Evolutionary conservation across 2,888 invertebrate genomes (phyloP).

Genomic region (Drosophila robusta): DNA sequence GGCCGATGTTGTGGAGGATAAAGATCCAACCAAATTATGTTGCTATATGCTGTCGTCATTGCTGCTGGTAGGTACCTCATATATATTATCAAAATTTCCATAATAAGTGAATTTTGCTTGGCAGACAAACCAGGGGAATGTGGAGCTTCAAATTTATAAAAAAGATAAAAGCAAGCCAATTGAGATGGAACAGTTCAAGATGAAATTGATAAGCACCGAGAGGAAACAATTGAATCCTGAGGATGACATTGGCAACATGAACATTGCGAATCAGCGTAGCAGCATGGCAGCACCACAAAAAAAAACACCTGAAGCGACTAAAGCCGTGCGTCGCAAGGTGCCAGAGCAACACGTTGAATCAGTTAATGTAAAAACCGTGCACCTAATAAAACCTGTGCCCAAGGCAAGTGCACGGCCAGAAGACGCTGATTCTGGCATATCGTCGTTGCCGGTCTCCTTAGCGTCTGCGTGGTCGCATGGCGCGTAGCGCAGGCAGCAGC

Average conservation of each 20-base stretch:
- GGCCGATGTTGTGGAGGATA: conserved; percentile 73
- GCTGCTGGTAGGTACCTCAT: conserved; percentile 72
- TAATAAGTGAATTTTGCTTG: background rate
- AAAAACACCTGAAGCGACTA: background rate
- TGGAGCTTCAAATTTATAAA: conserved; percentile 57
- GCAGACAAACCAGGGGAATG: conserved; percentile 79
- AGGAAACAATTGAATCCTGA: conserved; percentile 79
- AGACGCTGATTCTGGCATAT: conserved; percentile 65
- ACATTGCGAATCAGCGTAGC: background rate
- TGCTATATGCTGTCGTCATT: conserved; percentile 81
- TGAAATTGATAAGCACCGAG: conserved; percentile 71
- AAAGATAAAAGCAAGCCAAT: conserved; percentile 64
- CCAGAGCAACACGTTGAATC: background rate
- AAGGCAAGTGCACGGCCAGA: conserved; percentile 41
- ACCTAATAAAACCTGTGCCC: conserved; percentile 60
- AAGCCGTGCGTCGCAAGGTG: conserved; percentile 8
- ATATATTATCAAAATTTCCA: background rate
- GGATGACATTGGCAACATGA: conserved; percentile 81
- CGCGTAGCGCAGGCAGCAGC: conserved; percentile 15
- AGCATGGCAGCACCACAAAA: background rate
- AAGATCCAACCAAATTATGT: conserved; percentile 71
- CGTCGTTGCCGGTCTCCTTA: conserved; percentile 60
- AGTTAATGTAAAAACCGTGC: conserved; percentile 49
- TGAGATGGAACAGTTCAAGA: conserved; percentile 61
- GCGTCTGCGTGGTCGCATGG: conserved; percentile 7